Base-by-base conservation (phyloP, 2,113 vertebrate species). In the Anser brachyrhynchus region DNA sequence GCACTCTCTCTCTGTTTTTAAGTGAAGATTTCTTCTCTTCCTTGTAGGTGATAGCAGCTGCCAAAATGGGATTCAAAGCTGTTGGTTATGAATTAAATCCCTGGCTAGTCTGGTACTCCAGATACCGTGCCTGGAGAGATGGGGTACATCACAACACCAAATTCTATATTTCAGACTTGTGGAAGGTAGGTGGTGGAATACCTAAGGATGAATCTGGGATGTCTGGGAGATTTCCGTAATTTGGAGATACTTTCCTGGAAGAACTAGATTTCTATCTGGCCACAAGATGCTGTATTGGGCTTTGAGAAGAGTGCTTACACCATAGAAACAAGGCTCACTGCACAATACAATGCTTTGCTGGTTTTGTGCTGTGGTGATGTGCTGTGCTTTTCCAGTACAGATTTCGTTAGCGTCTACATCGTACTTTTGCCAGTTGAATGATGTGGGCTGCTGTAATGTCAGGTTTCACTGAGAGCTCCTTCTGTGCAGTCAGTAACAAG, bases 41-140 rank as follows among this genome's bases (percentile, higher is more conserved):
- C 20, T 70, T 81, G 3, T 93, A 99, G 99, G 99, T 99, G 77
- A 99, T 99, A 31, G 99, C 99, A 65, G 99, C 99, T 95, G 99
- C 99, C 58, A 99, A 99, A 95, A 97, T 75, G 69, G 99, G 99
- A 3, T 99, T 99, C 92, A 92, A 90, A 85, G 99, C 99, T 5
- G 98, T 98, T 1, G 99, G 99, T 43, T 99, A 99, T 93, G 99
- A 99, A 74, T 95, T 99, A 93, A 99, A 99, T 94, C 99, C 99
- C 1, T 99, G 99, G 99, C 96, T 99, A 67, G 99, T 99, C 41
- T 99, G 98, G 98, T 99, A 98, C 90, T 99, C 99, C 54, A 98
- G 99, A 57, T 99, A 99, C 84, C 92, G 95, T 23, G 99, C 99
- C 8, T 98, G 99, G 99, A 98, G 95, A 95, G 98, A 98, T 59